Base-by-base conservation (phyloP, 2,888 invertebrate species). In the Stomorhina lunata region DNA sequence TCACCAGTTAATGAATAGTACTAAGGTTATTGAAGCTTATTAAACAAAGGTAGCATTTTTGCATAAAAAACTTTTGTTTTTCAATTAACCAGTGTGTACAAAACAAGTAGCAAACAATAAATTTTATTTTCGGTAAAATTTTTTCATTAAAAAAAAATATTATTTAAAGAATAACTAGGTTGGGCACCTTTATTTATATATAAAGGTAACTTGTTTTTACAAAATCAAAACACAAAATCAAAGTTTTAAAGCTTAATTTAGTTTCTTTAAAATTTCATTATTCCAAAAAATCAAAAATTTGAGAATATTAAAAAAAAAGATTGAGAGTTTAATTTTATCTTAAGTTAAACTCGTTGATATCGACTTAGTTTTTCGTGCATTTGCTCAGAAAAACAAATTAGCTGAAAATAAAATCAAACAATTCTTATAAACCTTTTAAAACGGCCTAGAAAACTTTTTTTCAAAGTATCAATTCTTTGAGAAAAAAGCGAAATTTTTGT, bases 41-140 rank as follows among this genome's bases (percentile, higher is more conserved):
- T 45, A 71, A 61, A 68, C 68, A 79, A 63, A 68, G 76, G 48
- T 37, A 53, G 27, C 27, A 65, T 43, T 72, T 73, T 34, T 45
- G 84, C 77, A 48, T 76, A 73, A 78, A 82, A 80, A 45, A 48
- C 57, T 65, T 84, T 78, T 78, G 63, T 78, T 71, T 84, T 83
- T 83, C 80, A 85, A 85, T 75, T 78, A 85, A 90, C 90, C 90
- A 80, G 88, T 90, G 89, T 90, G 87, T 90, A 87, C 90, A 89
- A 85, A 80, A 90, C 90, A 90, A 90, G 90, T 90, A 90, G 90
- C 90, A 90, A 90, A 89, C 90, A 88, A 89, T 87, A 85, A 84
- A 83, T 88, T 88, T 89, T 88, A 89, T 90, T 89, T 89, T 89
- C 89, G 88, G 89, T 88, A 81, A 80, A 84, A 83, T 84, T 83